Percentiles rank a stretch among this genome's conserved stretches.
These are phyloP conservation scores for Holocentrus rufus DNA, from an alignment of 2,797 vertebrate genomes.

Conservation along the genomic window DNA sequence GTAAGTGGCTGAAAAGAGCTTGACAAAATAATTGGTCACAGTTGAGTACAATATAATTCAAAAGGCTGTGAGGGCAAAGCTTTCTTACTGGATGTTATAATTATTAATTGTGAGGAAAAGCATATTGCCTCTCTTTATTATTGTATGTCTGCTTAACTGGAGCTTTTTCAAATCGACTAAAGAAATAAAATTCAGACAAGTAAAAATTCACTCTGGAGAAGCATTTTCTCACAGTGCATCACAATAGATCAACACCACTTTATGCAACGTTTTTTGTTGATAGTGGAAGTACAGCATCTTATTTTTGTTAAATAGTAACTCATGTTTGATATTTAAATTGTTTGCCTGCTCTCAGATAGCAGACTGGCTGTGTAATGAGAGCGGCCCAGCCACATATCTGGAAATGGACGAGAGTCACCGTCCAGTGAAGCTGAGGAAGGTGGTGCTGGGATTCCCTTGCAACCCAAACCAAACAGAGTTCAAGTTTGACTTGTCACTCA, in stretches of 20 bases:
- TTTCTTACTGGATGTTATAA: neutral
- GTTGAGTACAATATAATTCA: neutral
- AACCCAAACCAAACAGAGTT: constrained; percentile 91
- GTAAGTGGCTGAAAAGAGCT: constrained; percentile 76
- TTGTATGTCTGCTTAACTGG: too few species aligned
- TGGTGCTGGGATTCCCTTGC: constrained; percentile 94
- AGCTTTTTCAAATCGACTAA: too few species aligned
- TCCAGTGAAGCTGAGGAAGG: constrained; percentile 94
- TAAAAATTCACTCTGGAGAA: too few species aligned
- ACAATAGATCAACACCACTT: neutral
- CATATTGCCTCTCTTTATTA: too few species aligned
- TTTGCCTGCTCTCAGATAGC: constrained; percentile 81
- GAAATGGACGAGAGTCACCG: constrained; percentile 94
- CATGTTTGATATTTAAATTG: constrained; percentile 10
- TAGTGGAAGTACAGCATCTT: neutral
- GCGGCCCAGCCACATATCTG: constrained; percentile 87
- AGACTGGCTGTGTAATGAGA: constrained; percentile 92
- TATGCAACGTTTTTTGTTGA: too few species aligned
- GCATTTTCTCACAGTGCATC: neutral
- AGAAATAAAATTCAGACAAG: neutral
- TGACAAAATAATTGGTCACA: neutral
- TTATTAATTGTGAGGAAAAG: neutral
- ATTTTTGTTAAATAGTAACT: neutral
- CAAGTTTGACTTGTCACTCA: constrained; percentile 96
- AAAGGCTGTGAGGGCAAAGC: neutral